These are phyloP conservation scores for Xiphophorus maculatus DNA, from an alignment of 2,113 vertebrate genomes.

Conservation along the genomic window DNA sequence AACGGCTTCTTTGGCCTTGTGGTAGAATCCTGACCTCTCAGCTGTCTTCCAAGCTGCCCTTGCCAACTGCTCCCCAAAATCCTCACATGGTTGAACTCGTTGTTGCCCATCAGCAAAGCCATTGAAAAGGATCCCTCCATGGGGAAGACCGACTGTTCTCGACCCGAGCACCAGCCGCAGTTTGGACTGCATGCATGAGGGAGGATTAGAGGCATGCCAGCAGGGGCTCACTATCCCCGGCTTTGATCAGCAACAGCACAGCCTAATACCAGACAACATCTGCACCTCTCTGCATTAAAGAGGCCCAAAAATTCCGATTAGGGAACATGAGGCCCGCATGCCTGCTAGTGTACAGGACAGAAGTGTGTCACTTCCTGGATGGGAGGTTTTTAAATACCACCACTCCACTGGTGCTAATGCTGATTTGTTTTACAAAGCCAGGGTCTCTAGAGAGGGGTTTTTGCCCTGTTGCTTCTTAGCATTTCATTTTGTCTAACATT, in stretches of 20 bases:
- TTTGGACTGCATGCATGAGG: slow-evolving; percentile 45
- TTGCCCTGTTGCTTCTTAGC: slow-evolving; percentile 21
- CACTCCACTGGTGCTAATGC: slow-evolving; percentile 39
- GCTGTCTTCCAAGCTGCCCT: slow-evolving; percentile 57
- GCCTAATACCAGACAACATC: slow-evolving; percentile 77
- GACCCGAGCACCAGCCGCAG: slow-evolving; percentile 32
- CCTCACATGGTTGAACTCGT: slow-evolving; percentile 11
- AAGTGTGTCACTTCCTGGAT: slow-evolving; percentile 64
- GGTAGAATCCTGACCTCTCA: slow-evolving; percentile 37
- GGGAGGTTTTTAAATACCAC: slow-evolving; percentile 58
- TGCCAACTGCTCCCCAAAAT: slow-evolving; percentile 33
- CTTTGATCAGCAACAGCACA: slow-evolving; percentile 76
- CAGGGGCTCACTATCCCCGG: slow-evolving; percentile 65
- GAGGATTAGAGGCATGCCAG: slow-evolving; percentile 71
- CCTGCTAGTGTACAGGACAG: slow-evolving; percentile 53
- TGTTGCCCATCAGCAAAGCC: slow-evolving; percentile 21
- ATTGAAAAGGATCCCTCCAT: slow-evolving; percentile 30
- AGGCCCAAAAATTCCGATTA: slow-evolving; percentile 65
- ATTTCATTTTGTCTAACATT: slow-evolving; percentile 17
- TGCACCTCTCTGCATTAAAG: slow-evolving; percentile 71
- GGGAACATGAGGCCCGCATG: slow-evolving; percentile 47
- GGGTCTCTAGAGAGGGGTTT: slow-evolving; percentile 31
- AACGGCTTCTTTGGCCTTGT: slow-evolving; percentile 31
- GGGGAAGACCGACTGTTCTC: slow-evolving; percentile 37
- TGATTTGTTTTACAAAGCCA: slow-evolving; percentile 60